Base-by-base conservation (phyloP, 2,888 invertebrate genomes). In the Agrotis segetum region DNA sequence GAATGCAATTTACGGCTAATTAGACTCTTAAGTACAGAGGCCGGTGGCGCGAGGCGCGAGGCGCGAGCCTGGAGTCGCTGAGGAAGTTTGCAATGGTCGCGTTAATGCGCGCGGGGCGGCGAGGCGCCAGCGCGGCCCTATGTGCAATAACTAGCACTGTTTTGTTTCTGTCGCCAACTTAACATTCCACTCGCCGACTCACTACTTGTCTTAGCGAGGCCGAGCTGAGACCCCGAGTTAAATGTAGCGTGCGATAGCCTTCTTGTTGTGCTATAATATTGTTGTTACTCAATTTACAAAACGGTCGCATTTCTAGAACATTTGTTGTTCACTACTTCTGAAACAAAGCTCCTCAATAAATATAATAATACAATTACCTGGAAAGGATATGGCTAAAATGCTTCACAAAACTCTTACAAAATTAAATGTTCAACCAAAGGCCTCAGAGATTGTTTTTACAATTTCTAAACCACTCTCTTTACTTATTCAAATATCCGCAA, bases 1-100 rank as follows among this genome's bases (percentile, higher is more conserved):
- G 90, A 90, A 91, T 93, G 94, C 94, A 94, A 95, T 95, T 94
- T 94, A 94, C 93, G 91, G 91, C 92, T 94, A 95, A 95, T 95
- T 94, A 94, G 90, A 92, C 92, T 91, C 90, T 94, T 94, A 94
- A 93, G 92, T 92, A 92, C 93, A 94, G 93, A 91, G 89, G 88
- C 89, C 85, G 82, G 83, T 78, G 74, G 76, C 72, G 80, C 84
- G 84, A 87, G 87, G 84, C 86, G 86, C 84, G 85, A 81, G 81
- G 83, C 87, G 86, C 84, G 84, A 81, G 81, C 83, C 87, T 59
- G 56, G 50, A 65, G 66, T n/a, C 65, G 82, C 87, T 73, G 89
- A 87, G 90, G 89, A 92, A 92, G 90, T 91, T 90, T 90, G 88
- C 86, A 92, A 92, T 90, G 90, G 90, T 83, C 80, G 91, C 89